Base-by-base conservation (phyloP, 2,888 invertebrate genomes). In the Congeria kusceri region DNA sequence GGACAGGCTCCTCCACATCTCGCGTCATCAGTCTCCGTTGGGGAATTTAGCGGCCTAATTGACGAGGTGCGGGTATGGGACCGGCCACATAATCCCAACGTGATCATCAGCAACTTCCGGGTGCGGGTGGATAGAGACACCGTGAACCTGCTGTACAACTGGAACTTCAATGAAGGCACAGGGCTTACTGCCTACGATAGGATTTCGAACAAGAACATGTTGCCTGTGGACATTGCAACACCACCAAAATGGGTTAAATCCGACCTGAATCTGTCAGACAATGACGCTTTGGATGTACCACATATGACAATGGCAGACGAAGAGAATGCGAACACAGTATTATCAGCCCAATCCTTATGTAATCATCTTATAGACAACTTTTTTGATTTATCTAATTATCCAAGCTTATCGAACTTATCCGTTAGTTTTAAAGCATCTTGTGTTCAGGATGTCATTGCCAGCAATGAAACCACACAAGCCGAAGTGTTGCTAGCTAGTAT, bases 61-160 rank as follows among this genome's bases (percentile, higher is more conserved):
- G 89, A 89, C 73, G 89, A 89, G 65, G 73, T 89, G 3, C 77
- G 89, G 29, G 75, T 90, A 23, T 90, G 89, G 89, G 77, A 78
- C 9, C 62, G 89, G 29, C 86, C 86, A 15, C 82, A 84, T 49
- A 90, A 85, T 46, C 89, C 89, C 59, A 79, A 86, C 0, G 73
- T 90, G n/a, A 77, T 87, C 9, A 74, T 73, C 0, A 65, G 69
- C 27, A 86, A 86, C 63, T 87, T 87, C 83, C 73, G 80, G 32
- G 71, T 88, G 13, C 47, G 61, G 3, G 77, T 87, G 18, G 67
- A 79, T 15, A 67, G 49, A 27, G 47, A 53, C 25, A 88, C 89
- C 5, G 84, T 85, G 9, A 85, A 86, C 67, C 79, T 90, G 15
- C 77, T 65, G 7, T 78, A 84, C 28, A 81, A 79, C 15, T 90